Conservation (phyloP, 2,113 vertebrate species). For the Hippocampus comes region DNA sequence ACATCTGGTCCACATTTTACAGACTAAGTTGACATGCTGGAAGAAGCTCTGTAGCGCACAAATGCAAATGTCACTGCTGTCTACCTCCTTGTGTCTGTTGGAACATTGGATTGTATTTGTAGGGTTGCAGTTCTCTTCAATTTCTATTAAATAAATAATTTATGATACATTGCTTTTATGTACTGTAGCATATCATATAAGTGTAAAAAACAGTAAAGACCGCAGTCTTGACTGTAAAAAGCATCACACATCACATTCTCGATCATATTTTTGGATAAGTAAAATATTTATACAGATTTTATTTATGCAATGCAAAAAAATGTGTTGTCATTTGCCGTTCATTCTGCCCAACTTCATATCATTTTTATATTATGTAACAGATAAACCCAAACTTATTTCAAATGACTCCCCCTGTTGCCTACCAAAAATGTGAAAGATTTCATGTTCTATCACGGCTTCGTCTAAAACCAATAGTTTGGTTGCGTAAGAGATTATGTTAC, state of each 20-base stretch:
- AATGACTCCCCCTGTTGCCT: neutral
- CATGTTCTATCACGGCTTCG: conserved; percentile 8
- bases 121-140: neutral
- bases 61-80: conserved; percentile 52
- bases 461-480: conserved; percentile 36
- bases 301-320: neutral
- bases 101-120: neutral
- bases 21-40: conserved; percentile 43
- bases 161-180: neutral
- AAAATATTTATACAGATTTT: neutral
- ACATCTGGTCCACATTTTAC: conserved; percentile 38
- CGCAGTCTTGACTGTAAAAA: too few species aligned
- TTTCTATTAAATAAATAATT: neutral
- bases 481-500: conserved; percentile 53
- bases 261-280: neutral
- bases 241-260: too few species aligned
- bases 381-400: conserved; percentile 16
- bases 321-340: neutral
- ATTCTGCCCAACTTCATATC: neutral
- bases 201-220: too few species aligned
- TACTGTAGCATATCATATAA: too few species aligned
- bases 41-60: conserved; percentile 32
- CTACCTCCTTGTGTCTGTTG: conserved; percentile 34
- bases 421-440: conserved; percentile 22
- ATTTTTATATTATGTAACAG: neutral